Percentiles rank a stretch among this genome's conserved stretches.
phyloP scores from a whole-genome alignment of 1,140 invertebrate genomes.

The Drosophila sucinea region DNA sequence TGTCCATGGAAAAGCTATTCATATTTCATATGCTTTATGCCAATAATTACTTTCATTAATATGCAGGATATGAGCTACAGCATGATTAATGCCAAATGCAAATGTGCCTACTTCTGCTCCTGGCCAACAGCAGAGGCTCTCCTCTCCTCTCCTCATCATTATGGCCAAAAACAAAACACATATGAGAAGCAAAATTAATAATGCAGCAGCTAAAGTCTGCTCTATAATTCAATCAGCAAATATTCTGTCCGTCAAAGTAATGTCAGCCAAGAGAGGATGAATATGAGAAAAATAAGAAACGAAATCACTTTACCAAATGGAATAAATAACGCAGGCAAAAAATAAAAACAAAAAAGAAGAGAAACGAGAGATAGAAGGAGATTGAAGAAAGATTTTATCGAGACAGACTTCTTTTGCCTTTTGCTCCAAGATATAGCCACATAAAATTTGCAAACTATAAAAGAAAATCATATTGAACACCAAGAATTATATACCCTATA shows the following conservation, averaged over 20 bases:
- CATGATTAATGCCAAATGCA: constrained; percentile 58
- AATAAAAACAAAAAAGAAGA: too few species aligned
- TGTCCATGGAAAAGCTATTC: constrained; percentile 40
- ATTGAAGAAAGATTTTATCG: not conserved
- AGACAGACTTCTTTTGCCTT: constrained; percentile 3
- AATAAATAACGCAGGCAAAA: constrained; percentile 12
- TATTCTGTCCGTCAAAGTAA: constrained; percentile 13
- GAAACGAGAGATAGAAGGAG: not conserved
- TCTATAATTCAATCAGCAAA: constrained; percentile 39
- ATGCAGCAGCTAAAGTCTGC: constrained; percentile 31
- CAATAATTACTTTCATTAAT: constrained; percentile 65
- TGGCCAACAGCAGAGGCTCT: not conserved
- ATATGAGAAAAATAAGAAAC: not conserved
- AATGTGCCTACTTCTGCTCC: not conserved
- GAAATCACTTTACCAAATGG: constrained; percentile 29
- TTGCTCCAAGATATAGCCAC: too few species aligned
- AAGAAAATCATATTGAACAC: not conserved
- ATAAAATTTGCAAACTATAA: not conserved
- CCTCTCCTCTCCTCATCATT: not conserved
- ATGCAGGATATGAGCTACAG: constrained; percentile 59
- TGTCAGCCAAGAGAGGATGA: constrained; percentile 35
- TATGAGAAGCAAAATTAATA: constrained; percentile 35
- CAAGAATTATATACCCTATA: not conserved
- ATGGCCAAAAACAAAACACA: constrained; percentile 2
- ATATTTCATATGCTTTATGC: constrained; percentile 53